Evolutionary conservation across 1,140 invertebrate genomes (phyloP), one percentile per base, ranked within the genome.

Genomic region (Trichonephila clavata): DNA sequence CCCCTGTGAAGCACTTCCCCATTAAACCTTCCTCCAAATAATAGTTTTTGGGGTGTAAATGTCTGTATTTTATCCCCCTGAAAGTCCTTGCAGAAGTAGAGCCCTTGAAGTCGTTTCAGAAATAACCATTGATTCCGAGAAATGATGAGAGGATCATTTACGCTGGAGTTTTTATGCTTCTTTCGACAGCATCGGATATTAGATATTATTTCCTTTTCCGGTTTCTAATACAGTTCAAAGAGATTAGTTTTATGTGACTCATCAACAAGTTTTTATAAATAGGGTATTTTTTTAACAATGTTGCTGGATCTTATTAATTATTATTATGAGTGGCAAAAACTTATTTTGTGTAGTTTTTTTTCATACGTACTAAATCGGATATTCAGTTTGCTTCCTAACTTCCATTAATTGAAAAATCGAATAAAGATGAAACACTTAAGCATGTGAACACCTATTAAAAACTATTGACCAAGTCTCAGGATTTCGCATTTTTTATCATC

Each of bases 61-160:
- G 81, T 43, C 83, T 60, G 43, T 84, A 84, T 84, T 84, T 84
- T 50, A 84, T 84, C 57, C 43, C 24, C 43, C 27, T 43, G 24
- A 20, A 60, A 13, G n/a, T 59, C 27, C 27, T 24, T 7, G 16
- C n/a, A 14, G 83, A 20, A 59, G 61, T 27, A 63, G n/a, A 7
- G n/a, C 20, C 10, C 20, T 57, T 21, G 20, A 83, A 59, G 50
- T 83, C 3, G 81, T 27, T 87, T 39, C 32, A 20, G 59, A 39
- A 87, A 87, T 87, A 60, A 87, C 86, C 86, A 87, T 87, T 87
- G 86, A 87, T 87, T 87, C 63, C 60, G 21, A 63, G 86, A 65
- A 87, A 87, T 87, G 86, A 60, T 57, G 10, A 50, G 86, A 63
- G 84, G 27, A 27, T 87, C 59, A 83, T 57, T 83, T 83, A 83